phyloP scores from a whole-genome alignment of 2,113 vertebrate genomes.

The Pseudopipra pipra region DNA sequence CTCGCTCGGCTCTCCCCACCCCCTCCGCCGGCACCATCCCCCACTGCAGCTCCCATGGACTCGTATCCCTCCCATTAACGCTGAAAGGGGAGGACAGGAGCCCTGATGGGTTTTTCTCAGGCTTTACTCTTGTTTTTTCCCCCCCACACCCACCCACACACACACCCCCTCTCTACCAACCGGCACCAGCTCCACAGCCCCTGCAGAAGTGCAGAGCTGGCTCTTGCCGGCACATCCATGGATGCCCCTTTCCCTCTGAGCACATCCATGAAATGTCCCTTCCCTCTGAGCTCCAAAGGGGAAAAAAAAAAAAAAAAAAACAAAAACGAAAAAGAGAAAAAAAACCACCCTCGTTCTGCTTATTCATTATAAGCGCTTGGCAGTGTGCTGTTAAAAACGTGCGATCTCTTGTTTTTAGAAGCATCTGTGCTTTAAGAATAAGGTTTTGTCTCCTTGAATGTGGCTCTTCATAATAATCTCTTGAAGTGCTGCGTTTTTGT shows the following conservation, averaged over 20 bases:
- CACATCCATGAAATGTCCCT: not conserved
- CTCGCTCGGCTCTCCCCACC: conserved; percentile 66
- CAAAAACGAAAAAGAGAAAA: not conserved
- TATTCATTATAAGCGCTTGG: conserved; percentile 34
- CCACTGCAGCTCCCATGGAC: conserved; percentile 64
- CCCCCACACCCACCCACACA: not conserved
- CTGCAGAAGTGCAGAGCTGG: conserved; percentile 33
- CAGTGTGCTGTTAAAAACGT: conserved; percentile 34
- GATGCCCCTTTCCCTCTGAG: not conserved
- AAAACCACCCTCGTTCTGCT: not conserved
- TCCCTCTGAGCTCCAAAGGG: not conserved
- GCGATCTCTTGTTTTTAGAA: conserved; percentile 39
- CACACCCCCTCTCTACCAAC: not conserved
- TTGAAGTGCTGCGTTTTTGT: conserved; percentile 40
- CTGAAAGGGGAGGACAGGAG: conserved; percentile 60
- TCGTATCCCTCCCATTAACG: conserved; percentile 57
- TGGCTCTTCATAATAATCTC: conserved; percentile 26
- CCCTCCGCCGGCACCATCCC: conserved; percentile 66
- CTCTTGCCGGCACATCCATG: not conserved
- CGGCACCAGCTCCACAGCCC: conserved; percentile 13
- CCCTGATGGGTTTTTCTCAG: conserved; percentile 58
- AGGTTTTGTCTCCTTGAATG: conserved; percentile 42
- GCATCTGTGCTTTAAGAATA: conserved; percentile 46
- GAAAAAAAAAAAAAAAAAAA: not conserved
- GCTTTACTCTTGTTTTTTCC: conserved; percentile 8